A percentile compares a stretch with the other conserved stretches of the same genome.
These are phyloP conservation scores for Pangasius sanitwongsei DNA, from an alignment of 2,797 vertebrate species.

Conservation along the genomic window DNA sequence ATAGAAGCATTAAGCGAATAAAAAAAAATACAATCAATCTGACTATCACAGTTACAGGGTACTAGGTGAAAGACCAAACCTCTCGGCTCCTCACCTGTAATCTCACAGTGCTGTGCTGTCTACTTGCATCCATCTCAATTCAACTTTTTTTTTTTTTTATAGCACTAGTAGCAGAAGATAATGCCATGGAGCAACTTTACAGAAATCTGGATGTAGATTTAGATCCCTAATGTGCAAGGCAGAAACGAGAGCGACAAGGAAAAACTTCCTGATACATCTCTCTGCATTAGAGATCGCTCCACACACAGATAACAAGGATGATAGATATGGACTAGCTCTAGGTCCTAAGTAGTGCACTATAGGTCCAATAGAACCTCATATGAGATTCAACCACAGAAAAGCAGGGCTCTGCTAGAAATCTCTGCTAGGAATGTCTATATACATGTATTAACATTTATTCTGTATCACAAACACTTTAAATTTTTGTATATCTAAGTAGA, in stretches of 20 bases:
- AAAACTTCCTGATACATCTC: background rate
- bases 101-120: background rate
- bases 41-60: background rate
- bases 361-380: background rate
- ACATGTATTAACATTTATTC: background rate
- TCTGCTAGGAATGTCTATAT: background rate
- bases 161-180: background rate
- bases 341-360: background rate
- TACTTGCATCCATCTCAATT: background rate
- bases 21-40: background rate
- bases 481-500: background rate
- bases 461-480: background rate
- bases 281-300: background rate
- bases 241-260: background rate
- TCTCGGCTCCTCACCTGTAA: background rate
- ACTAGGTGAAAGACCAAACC: background rate
- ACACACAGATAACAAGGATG: background rate
- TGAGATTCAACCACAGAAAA: background rate
- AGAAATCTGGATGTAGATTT: background rate
- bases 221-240: background rate
- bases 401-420: background rate
- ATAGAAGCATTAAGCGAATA: background rate
- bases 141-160: too few relatives aligned
- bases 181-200: background rate
- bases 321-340: background rate